phyloP scores from a whole-genome alignment of 2,113 vertebrate species.

The Caranx ignobilis region DNA sequence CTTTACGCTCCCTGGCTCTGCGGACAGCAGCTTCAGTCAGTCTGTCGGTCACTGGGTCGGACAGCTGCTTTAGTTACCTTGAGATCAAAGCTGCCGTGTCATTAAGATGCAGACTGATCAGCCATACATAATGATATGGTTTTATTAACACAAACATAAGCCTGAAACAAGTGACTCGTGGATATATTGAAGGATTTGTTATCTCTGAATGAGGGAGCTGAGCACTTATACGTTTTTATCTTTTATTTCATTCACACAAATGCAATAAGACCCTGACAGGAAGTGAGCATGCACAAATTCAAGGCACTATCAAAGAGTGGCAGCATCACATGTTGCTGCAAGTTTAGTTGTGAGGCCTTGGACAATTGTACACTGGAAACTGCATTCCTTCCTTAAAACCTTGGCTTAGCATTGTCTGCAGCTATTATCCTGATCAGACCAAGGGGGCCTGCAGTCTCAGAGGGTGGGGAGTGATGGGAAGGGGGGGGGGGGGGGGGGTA shows the following conservation, averaged over 20 bases:
- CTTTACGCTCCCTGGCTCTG: background rate
- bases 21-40: background rate
- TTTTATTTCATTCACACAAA: background rate
- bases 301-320: slow-evolving; percentile 52
- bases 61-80: background rate
- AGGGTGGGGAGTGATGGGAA: background rate
- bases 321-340: slow-evolving; percentile 67
- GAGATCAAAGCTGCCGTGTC: slow-evolving; percentile 23
- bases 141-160: slow-evolving; percentile 29
- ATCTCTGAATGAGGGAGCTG: background rate
- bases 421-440: slow-evolving; percentile 74
- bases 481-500: background rate
- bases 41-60: background rate
- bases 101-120: background rate
- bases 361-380: slow-evolving; percentile 61
- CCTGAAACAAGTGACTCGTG: slow-evolving; percentile 5
- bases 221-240: slow-evolving; percentile 1
- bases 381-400: slow-evolving; percentile 71
- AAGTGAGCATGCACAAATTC: background rate
- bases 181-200: slow-evolving; percentile 18
- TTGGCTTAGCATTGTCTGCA: slow-evolving; percentile 72
- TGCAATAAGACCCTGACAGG: background rate
- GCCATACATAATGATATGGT: too few species aligned
- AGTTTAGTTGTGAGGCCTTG: slow-evolving; percentile 63
- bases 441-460: slow-evolving; percentile 26